Evolutionary conservation across 1,140 invertebrate species (phyloP).

Genomic region (Cotesia typhae): DNA sequence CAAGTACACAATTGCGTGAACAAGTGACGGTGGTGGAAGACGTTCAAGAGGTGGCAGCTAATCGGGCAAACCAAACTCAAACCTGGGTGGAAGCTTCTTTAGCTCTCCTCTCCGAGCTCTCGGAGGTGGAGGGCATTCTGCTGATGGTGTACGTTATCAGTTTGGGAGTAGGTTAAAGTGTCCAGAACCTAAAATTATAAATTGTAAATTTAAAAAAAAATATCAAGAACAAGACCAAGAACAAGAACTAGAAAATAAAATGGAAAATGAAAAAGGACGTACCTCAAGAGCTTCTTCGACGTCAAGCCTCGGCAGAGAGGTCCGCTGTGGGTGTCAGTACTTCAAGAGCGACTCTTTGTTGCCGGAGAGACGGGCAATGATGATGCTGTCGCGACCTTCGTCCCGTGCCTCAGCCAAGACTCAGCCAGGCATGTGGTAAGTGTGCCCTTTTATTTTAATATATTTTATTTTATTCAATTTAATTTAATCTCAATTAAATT

Average conservation of each 20-base stretch:
- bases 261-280: conserved; percentile 54
- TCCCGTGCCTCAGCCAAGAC: conserved; percentile 28
- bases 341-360: conserved; percentile 80
- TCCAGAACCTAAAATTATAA: background rate
- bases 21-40: conserved; percentile 15
- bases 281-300: conserved; percentile 70
- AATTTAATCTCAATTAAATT: too few relatives aligned
- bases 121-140: conserved; percentile 32
- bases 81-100: conserved; percentile 25
- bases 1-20: conserved; percentile 38
- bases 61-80: background rate
- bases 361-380: conserved; percentile 75
- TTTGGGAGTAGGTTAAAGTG: conserved; percentile 4
- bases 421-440: too few relatives aligned
- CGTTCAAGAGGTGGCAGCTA: background rate
- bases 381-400: conserved; percentile 56
- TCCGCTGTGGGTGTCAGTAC: conserved; percentile 85
- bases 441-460: background rate
- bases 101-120: conserved; percentile 30
- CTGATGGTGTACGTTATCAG: background rate
- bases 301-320: conserved; percentile 72
- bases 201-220: too few relatives aligned
- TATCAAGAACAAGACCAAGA: background rate
- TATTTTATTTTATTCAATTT: too few relatives aligned
- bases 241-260: conserved; percentile 31